Conservation (phyloP, 37 sponge, comb jelly and placozoan species). For the Mnemiopsis leidyi region DNA sequence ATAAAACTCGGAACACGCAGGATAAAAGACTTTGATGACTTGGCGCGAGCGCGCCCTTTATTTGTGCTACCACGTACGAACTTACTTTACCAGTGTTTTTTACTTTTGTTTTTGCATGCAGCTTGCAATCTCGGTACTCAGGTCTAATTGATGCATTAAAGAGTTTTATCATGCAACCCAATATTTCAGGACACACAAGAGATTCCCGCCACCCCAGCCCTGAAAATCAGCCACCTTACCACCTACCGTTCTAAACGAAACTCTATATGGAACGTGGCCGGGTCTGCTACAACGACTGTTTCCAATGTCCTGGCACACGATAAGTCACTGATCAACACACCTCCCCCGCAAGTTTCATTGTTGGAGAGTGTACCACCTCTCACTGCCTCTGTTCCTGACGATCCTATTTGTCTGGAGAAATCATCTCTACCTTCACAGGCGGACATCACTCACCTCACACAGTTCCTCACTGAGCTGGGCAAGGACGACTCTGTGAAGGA, state of each 20-base stretch:
- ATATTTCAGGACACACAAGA: background rate
- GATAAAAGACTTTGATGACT: no score
- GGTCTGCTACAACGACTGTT: background rate
- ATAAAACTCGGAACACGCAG: no score
- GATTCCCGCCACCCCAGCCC: slow-evolving; percentile 22
- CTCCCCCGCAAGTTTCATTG: background rate
- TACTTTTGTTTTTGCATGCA: no score
- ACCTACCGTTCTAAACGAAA: slow-evolving; percentile 43
- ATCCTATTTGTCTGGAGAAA: background rate
- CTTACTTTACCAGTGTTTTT: no score
- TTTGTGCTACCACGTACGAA: no score
- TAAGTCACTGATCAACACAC: background rate
- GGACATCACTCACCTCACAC: slow-evolving; percentile 21
- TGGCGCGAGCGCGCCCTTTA: no score
- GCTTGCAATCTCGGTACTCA: no score
- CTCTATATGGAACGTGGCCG: slow-evolving; percentile 43
- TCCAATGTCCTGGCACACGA: background rate
- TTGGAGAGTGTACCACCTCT: background rate
- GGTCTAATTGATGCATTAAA: no score
- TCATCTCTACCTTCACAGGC: background rate
- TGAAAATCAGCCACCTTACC: background rate
- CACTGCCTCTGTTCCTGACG: background rate
- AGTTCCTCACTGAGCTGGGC: background rate
- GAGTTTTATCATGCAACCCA: background rate
- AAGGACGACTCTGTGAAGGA: background rate